Evolutionary conservation across 2,888 invertebrate genomes (phyloP).

Genomic region (Lasioglossum marginatum): DNA sequence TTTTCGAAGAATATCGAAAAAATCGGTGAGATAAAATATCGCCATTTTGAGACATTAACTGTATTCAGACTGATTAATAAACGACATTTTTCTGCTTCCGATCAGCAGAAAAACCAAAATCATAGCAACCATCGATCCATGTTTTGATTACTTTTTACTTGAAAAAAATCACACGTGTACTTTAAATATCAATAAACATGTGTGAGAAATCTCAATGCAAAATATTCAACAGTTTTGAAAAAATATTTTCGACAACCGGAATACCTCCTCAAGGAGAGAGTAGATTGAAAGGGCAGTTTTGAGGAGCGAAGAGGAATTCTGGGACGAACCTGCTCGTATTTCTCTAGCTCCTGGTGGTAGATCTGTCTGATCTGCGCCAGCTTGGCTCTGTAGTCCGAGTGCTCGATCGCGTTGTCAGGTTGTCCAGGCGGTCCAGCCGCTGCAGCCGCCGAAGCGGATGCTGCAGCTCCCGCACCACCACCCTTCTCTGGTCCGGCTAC

Average conservation of each 20-base stretch:
- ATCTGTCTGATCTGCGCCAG: slow-evolving; percentile 99
- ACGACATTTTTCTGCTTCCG: too few relatives aligned
- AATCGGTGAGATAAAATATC: too few relatives aligned
- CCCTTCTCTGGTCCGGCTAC: slow-evolving; percentile 98
- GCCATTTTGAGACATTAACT: neutral
- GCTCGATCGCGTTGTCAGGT: slow-evolving; percentile 98
- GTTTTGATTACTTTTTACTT: neutral
- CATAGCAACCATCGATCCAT: too few relatives aligned
- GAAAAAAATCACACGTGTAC: neutral
- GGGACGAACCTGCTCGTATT: slow-evolving; percentile 95
- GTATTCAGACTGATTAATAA: too few relatives aligned
- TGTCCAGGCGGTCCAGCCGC: slow-evolving; percentile 89
- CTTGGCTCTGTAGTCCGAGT: slow-evolving; percentile 99
- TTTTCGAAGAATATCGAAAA: too few relatives aligned
- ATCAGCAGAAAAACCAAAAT: too few relatives aligned
- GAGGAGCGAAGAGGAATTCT: neutral
- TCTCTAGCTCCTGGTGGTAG: slow-evolving; percentile 99
- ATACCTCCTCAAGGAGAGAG: neutral
- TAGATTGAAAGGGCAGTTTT: neutral
- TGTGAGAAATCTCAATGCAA: neutral
- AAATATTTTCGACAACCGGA: neutral
- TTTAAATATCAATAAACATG: neutral
- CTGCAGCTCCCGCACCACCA: slow-evolving; percentile 94
- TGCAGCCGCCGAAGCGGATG: slow-evolving; percentile 94
- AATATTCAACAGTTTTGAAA: neutral